Evolutionary conservation across 2,113 vertebrate species (phyloP).

Genomic region (Xiphophorus couchianus): DNA sequence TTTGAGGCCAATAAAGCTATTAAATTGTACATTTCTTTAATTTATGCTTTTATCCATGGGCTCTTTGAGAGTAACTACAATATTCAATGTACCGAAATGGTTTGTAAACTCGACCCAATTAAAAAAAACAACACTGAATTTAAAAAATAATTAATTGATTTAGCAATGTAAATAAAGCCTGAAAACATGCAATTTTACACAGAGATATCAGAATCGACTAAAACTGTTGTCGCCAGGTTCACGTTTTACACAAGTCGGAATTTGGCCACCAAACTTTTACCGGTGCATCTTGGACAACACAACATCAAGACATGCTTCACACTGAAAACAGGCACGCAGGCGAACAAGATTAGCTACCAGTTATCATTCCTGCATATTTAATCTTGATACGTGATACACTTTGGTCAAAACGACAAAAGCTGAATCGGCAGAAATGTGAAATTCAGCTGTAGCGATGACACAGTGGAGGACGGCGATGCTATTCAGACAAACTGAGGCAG

Average conservation of each 20-base stretch:
- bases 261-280: background rate
- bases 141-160: background rate
- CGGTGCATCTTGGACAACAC: conserved; percentile 29
- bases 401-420: conserved; percentile 56
- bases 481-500: conserved; percentile 70
- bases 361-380: conserved; percentile 63
- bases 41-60: background rate
- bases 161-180: background rate
- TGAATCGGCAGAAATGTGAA: conserved; percentile 55
- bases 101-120: background rate
- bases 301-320: conserved; percentile 75
- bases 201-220: background rate
- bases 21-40: no score
- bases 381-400: conserved; percentile 50
- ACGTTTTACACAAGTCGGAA: background rate
- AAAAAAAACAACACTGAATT: background rate
- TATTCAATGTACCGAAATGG: background rate
- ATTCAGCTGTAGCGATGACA: conserved; percentile 73
- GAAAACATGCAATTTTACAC: background rate
- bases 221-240: no score
- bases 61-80: background rate
- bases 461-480: conserved; percentile 70
- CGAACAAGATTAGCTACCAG: conserved; percentile 43
- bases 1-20: no score
- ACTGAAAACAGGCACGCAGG: conserved; percentile 62